These are phyloP conservation scores for Pristionchus pacificus DNA, from an alignment of 1,140 invertebrate genomes.

Conservation along the genomic window DNA sequence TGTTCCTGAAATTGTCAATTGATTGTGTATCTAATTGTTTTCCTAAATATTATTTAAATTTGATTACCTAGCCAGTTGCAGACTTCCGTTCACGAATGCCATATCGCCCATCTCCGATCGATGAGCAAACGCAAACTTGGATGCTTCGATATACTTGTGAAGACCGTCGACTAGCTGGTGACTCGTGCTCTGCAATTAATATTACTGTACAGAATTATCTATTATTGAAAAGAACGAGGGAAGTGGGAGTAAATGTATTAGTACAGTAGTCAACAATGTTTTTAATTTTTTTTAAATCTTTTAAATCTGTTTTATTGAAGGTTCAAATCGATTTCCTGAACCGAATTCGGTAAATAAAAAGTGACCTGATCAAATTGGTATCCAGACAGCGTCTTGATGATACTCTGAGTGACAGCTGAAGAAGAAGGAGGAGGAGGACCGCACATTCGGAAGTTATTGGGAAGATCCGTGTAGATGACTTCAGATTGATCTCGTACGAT, in stretches of 20 bases:
- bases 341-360: no score
- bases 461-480: slow-evolving; percentile 50
- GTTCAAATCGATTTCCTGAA: not conserved
- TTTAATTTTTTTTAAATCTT: no score
- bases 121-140: slow-evolving; percentile 80
- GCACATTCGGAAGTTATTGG: slow-evolving; percentile 19
- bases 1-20: not conserved
- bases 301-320: no score
- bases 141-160: slow-evolving; percentile 79
- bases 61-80: slow-evolving; percentile 67
- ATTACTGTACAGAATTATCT: no score
- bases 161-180: slow-evolving; percentile 61
- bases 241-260: no score
- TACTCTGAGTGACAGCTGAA: slow-evolving; percentile 26
- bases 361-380: not conserved
- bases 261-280: no score
- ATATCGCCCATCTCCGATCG: slow-evolving; percentile 5
- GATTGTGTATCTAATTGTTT: slow-evolving; percentile 1
- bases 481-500: slow-evolving; percentile 62
- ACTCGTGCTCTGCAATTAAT: no score
- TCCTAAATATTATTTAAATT: no score
- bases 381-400: slow-evolving; percentile 24
- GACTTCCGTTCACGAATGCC: slow-evolving; percentile 72
- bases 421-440: slow-evolving; percentile 36
- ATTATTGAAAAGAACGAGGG: no score